phyloP scores from a whole-genome alignment of 2,113 vertebrate species.

The Actenoides hombroni region DNA sequence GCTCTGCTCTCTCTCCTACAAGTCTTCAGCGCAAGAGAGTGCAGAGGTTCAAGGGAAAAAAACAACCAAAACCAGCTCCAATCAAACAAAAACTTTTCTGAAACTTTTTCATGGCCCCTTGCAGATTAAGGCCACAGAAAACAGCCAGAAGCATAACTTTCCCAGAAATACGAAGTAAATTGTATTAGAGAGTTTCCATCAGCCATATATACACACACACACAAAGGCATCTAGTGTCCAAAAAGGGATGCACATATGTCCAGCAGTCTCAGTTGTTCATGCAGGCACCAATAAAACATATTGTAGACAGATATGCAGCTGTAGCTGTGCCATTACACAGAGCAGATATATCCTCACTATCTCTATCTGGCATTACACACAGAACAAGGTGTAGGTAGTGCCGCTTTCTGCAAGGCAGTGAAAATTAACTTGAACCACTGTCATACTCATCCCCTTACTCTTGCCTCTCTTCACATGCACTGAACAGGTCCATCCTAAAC shows the following conservation, averaged over 20 bases:
- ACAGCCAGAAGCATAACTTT: neutral
- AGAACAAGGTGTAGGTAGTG: neutral
- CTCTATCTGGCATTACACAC: neutral
- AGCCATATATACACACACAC: neutral
- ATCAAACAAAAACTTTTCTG: neutral
- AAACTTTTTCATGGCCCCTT: neutral
- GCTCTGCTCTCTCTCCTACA: neutral
- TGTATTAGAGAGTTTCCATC: neutral
- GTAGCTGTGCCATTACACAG: neutral
- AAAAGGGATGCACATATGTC: neutral
- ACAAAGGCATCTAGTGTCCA: neutral
- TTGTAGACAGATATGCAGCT: neutral
- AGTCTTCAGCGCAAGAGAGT: neutral
- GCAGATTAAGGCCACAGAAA: neutral
- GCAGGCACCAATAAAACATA: neutral
- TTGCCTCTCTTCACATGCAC: neutral
- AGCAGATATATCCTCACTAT: neutral
- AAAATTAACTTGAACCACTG: neutral
- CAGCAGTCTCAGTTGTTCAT: neutral
- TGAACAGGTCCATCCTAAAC: neutral
- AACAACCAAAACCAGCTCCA: neutral
- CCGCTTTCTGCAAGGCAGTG: neutral
- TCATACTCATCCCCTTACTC: neutral
- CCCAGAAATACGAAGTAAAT: neutral
- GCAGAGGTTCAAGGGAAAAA: neutral